A percentile compares a stretch with the other conserved stretches of the same genome.
These are phyloP conservation scores for Apogon talboti DNA, from an alignment of 2,797 vertebrate species.

Conservation along the genomic window DNA sequence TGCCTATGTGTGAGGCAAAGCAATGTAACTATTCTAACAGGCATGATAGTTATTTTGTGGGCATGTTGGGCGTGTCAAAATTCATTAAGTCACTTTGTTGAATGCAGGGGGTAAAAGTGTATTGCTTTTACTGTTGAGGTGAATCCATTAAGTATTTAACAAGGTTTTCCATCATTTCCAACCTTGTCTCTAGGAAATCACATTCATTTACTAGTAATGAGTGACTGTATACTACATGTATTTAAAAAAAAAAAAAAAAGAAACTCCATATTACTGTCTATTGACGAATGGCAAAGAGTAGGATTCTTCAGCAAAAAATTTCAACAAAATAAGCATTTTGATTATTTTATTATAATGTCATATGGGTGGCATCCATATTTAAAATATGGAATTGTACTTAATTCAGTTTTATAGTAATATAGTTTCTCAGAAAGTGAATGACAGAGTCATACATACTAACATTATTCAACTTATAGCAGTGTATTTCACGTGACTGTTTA, in stretches of 20 bases:
- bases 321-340: no score
- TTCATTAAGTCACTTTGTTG: slow-evolving; percentile 53
- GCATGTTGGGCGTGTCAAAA: slow-evolving; percentile 75
- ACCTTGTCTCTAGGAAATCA: not conserved
- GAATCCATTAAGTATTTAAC: slow-evolving; percentile 15
- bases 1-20: slow-evolving; percentile 45
- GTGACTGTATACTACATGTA: no score
- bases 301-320: no score
- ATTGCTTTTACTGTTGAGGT: slow-evolving; percentile 35
- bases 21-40: slow-evolving; percentile 36
- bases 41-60: slow-evolving; percentile 66
- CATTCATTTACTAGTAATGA: no score
- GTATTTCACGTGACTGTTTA: slow-evolving; percentile 25
- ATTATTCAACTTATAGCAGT: slow-evolving; percentile 16
- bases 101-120: slow-evolving; percentile 29
- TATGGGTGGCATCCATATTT: no score
- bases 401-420: no score
- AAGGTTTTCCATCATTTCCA: slow-evolving; percentile 2
- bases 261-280: no score
- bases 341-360: no score
- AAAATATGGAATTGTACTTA: no score
- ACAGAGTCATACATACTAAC: slow-evolving; percentile 9
- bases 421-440: not conserved
- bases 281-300: no score
- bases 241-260: no score